Conservation (phyloP, 2,113 vertebrate species). For the Tauraco erythrolophus region DNA sequence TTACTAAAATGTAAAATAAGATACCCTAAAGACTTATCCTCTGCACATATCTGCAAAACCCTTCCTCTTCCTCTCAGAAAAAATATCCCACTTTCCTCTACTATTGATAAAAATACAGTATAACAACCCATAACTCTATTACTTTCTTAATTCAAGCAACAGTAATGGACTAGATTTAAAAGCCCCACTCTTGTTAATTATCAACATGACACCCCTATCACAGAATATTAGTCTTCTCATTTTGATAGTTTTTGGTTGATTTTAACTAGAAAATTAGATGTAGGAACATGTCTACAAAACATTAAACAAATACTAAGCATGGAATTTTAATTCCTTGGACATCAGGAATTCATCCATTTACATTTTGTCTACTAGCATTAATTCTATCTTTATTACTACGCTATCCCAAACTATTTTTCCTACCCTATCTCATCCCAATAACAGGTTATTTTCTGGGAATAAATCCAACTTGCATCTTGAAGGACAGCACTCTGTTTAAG, state of each 20-base stretch:
- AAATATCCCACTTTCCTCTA: background rate
- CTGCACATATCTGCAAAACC: background rate
- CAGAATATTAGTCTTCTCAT: background rate
- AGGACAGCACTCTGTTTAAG: background rate
- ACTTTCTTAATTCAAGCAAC: background rate
- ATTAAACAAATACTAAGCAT: background rate
- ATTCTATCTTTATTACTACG: background rate
- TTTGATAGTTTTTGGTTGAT: background rate
- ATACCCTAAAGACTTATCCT: background rate
- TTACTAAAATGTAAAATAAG: background rate
- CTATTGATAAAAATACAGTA: background rate
- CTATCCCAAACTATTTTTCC: background rate
- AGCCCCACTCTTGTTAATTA: background rate
- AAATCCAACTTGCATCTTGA: background rate
- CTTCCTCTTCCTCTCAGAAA: background rate
- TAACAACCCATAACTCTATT: background rate
- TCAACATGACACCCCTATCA: background rate
- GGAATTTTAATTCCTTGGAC: background rate
- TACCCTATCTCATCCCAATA: background rate
- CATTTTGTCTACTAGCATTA: background rate
- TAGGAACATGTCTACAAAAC: background rate
- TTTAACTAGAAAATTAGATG: background rate
- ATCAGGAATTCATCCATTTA: background rate
- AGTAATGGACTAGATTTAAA: background rate
- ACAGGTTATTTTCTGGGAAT: background rate